Conservation (phyloP, 2,797 vertebrate species). For the Microtus agrestis region DNA sequence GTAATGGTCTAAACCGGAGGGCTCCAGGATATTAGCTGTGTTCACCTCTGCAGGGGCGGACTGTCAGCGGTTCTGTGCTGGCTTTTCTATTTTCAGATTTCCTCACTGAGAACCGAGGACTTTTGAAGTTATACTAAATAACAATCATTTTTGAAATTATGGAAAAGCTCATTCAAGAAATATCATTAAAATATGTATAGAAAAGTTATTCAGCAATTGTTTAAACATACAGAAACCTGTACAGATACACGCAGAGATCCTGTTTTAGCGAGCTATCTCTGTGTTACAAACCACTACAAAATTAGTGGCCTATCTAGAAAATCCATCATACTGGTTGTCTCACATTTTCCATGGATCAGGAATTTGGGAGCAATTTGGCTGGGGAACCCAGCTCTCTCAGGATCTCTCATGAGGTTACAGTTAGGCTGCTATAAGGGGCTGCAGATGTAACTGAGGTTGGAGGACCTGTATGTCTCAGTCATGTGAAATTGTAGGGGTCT, state of each 20-base stretch:
- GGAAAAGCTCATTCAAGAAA: neutral
- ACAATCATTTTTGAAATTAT: conserved; percentile 17
- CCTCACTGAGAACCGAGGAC: neutral
- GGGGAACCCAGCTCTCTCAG: neutral
- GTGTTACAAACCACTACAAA: neutral
- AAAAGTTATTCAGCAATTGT: neutral
- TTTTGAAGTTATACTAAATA: conserved; percentile 56
- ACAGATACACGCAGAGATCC: neutral
- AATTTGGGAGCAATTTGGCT: neutral
- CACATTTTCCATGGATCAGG: neutral
- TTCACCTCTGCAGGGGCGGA: conserved; percentile 17
- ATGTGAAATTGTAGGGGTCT: neutral
- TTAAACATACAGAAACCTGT: neutral
- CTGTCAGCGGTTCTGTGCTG: neutral
- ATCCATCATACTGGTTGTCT: neutral
- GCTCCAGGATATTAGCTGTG: neutral
- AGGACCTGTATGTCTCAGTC: neutral
- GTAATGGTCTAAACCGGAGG: conserved; percentile 32
- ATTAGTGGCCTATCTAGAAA: neutral
- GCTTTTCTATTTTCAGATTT: conserved; percentile 10
- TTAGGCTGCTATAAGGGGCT: neutral
- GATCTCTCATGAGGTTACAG: neutral
- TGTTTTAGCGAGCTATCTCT: neutral
- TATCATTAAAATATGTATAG: neutral
- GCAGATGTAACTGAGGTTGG: neutral